Percentiles rank a stretch among this genome's conserved stretches.
Conservation (phyloP, 2,888 invertebrate species). For the Gibbula magus region DNA sequence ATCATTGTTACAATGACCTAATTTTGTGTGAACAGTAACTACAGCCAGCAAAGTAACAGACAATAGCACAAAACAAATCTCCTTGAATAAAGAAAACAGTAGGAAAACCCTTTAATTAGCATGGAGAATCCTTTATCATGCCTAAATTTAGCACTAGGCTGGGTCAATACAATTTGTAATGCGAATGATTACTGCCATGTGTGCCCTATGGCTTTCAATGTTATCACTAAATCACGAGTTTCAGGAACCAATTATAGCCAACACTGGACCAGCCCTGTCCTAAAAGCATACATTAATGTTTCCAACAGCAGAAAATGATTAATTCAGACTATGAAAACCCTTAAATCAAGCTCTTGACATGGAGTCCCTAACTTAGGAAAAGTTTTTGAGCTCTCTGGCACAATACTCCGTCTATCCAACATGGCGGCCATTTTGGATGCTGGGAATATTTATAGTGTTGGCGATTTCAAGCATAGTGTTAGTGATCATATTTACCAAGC, state of each 20-base stretch:
- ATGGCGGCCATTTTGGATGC: slow-evolving; percentile 21
- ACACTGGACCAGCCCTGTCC: no score
- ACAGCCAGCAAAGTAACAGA: no score
- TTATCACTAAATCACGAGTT: neutral
- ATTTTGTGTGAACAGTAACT: no score
- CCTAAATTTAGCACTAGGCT: neutral
- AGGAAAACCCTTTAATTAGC: no score
- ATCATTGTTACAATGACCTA: no score
- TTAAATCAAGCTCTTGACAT: no score
- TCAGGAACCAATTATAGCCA: no score
- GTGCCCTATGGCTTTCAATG: neutral
- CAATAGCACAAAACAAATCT: no score
- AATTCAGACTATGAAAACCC: no score
- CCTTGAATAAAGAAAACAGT: no score
- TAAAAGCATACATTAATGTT: no score
- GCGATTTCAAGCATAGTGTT: slow-evolving; percentile 1
- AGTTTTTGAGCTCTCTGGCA: slow-evolving; percentile 2
- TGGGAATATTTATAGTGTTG: slow-evolving; percentile 1
- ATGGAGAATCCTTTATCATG: neutral
- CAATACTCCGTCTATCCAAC: neutral
- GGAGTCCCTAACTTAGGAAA: neutral
- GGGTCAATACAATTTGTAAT: slow-evolving; percentile 11
- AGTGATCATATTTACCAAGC: slow-evolving; percentile 27
- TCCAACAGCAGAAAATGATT: no score
- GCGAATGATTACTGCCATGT: neutral